phyloP scores from a whole-genome alignment of 2,113 vertebrate genomes.

The Plotosus lineatus region DNA sequence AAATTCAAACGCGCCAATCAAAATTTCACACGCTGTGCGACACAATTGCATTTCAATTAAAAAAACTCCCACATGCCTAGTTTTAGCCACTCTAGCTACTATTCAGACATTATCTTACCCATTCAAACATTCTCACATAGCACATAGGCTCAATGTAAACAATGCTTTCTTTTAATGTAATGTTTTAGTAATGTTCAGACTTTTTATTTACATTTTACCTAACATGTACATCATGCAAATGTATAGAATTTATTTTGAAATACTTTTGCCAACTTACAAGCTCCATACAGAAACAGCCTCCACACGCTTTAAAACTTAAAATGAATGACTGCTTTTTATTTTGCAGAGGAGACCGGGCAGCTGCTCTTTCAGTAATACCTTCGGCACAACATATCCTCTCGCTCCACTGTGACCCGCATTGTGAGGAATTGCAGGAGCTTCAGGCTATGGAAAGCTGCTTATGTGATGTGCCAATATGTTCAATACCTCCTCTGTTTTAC shows the following conservation, averaged over 20 bases:
- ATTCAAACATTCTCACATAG: no score
- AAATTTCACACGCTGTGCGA: no score
- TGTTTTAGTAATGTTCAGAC: background rate
- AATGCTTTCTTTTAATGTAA: background rate
- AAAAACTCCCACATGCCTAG: no score
- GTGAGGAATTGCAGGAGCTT: constrained; percentile 80
- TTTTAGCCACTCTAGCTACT: no score
- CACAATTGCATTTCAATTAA: no score
- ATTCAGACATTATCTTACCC: no score
- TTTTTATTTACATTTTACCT: background rate
- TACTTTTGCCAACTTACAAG: background rate
- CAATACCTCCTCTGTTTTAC: background rate
- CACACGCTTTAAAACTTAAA: background rate
- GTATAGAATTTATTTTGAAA: background rate
- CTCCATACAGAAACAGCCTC: background rate
- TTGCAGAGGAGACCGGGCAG: constrained; percentile 64
- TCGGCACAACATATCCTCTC: constrained; percentile 77
- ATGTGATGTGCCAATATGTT: background rate
- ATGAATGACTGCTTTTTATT: background rate
- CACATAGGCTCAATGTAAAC: no score
- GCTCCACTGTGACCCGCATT: constrained; percentile 76
- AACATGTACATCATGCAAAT: background rate
- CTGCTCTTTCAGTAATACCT: constrained; percentile 76
- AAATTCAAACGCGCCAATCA: no score
- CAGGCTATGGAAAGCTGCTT: constrained; percentile 76